Evolutionary conservation across 92 coral and sea anemone species (phyloP), one percentile per base, ranked within the genome.

Genomic region (Porites lobata): DNA sequence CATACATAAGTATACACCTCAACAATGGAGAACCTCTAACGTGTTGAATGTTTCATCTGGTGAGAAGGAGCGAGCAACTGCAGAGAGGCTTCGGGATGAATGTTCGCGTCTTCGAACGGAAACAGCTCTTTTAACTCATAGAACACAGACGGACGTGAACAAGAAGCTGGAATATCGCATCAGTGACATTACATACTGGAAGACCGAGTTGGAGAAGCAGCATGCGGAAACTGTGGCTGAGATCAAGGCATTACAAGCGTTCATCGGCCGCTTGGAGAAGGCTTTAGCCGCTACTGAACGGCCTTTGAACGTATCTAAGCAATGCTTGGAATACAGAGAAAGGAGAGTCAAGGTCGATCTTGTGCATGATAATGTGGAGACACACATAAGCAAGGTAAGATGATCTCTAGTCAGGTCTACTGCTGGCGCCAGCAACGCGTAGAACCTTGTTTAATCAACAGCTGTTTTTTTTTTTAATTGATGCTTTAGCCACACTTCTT

Each of bases 51-150:
- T 96, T 65, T 86, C 96, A 17, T 93, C 96, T 4, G 99, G 99
- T 9, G 99, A 96, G 90, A 95, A 91, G 81, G 99, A 96, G 32
- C 85, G 99, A 65, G 98, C 99, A 4, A 93, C 99, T 12, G 99
- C 99, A 69, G 99, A 96, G 76, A 89, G 99, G 67, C 90, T 96
- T 53, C 93, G 99, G 72, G 99, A 96, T 74, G 99, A 96, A 64
- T 96, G 99, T 87, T 90, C 98, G 4, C 89, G 99, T 21, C 99
- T 96, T 63, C 98, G 99, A 26, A 96, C 99, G 9, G 99, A 95
- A 77, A 95, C 99, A 11, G 88, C 97, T 9, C 89, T 96, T 18
- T 94, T 87, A n/a, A 96, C 99, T 15, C 98, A 96, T 64, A 94
- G 99, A 26, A 96, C 98, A 11, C 99, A 96, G 85, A 81, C 96